Percentiles rank a stretch among this genome's conserved stretches.
Evolutionary conservation across 2,888 invertebrate genomes (phyloP).

Genomic region (Agriotes lineatus): DNA sequence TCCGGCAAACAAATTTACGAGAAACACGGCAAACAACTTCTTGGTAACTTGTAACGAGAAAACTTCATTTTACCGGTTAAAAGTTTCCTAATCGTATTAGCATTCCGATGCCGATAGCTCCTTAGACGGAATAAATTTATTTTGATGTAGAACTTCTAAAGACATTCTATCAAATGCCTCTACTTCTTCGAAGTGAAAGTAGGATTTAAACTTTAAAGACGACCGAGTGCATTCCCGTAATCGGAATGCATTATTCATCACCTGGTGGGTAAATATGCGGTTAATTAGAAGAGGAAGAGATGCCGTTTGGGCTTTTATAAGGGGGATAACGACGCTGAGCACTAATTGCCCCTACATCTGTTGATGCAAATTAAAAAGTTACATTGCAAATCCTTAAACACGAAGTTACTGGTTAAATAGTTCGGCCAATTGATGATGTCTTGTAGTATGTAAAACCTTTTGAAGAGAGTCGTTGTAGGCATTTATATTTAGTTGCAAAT

Average conservation of each 20-base stretch:
- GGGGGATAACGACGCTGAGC: too few species aligned
- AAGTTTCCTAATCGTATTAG: constrained; percentile 54
- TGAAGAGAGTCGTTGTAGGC: too few species aligned
- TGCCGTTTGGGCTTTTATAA: too few species aligned
- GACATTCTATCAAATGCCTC: constrained; percentile 16
- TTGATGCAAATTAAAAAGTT: too few species aligned
- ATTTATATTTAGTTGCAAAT: too few species aligned
- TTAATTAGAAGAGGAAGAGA: too few species aligned
- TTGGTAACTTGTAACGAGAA: constrained; percentile 57
- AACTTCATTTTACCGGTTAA: constrained; percentile 58
- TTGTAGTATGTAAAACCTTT: too few species aligned
- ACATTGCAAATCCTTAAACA: too few species aligned
- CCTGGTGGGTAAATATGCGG: background rate
- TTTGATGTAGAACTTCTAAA: constrained; percentile 40
- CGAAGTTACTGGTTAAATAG: too few species aligned
- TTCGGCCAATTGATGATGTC: too few species aligned
- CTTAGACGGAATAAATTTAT: constrained; percentile 50
- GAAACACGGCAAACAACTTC: constrained; percentile 56
- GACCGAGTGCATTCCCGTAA: background rate
- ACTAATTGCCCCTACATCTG: too few species aligned
- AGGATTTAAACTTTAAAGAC: constrained; percentile 11
- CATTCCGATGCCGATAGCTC: constrained; percentile 49
- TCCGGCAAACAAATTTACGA: constrained; percentile 56
- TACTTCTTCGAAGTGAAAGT: constrained; percentile 44
- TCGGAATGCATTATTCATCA: background rate